Base-by-base conservation (phyloP, 2,797 vertebrate species). In the Manis pentadactyla region DNA sequence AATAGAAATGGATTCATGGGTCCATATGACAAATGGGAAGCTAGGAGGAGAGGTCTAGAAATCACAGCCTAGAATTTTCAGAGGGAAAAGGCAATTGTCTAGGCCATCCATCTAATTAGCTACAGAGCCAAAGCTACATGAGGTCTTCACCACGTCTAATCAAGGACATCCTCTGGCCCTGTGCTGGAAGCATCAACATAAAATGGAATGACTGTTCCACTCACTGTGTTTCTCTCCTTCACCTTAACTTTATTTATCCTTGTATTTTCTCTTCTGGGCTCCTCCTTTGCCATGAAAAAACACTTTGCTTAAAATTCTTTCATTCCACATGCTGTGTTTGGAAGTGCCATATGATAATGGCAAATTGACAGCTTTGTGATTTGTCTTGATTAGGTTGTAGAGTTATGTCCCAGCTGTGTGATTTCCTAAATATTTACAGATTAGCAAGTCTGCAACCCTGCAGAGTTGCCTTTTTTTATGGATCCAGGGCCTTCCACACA, bases 361-460 rank as follows among this genome's bases (percentile, higher is more conserved):
- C 23, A 34, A 61, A 42, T 29, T 61, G 59, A 34, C 55, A 64
- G 13, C 64, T 74, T 83, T 75, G 53, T 88, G 19, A 49, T 69
- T 87, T 92, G n/a, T 84, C n/a, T 73, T 90, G 68, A 79, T 89
- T 96, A 94, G 66, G 14, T 51, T 34, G 4, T 39, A n/a, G 42
- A 55, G 46, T 53, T 87, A 79, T 34, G 29, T 85, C 59, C 63
- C 69, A 88, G 66, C 57, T 91, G 15, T 71, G n/a, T 46, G 57
- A 51, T n/a, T 55, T 61, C 69, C 64, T 94, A 87, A 94, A 81
- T 61, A 51, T 96, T 97, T 93, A 92, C 69, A 68, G 55, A 81
- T 55, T 34, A 66, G 77, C 31, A 23, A 94, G 79, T 53, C 84
- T 87, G 55, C 34, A 6, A 11, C 2, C 0, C 82, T 93, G 55